Evolutionary conservation across 2,888 invertebrate species (phyloP), one percentile per base, ranked within the genome.

Genomic region (Bombylius discolor): DNA sequence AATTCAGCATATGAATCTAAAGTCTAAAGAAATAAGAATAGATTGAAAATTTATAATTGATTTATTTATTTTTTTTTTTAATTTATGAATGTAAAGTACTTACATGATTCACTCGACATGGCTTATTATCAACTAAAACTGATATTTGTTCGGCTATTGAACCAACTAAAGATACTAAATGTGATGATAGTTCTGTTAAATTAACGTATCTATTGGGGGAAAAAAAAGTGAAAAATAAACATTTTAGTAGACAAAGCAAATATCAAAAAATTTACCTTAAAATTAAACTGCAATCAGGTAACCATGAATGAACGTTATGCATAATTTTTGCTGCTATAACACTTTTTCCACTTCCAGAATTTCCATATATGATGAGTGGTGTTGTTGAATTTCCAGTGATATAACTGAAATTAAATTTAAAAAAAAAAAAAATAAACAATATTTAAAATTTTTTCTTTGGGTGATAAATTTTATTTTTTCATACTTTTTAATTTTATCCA

Each of bases 271-370:
- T 23, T 23, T 23, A 75, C 74, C 75, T 69, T 46, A 75, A 63
- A 44, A 75, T 65, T 32, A 81, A 74, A 39, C 79, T 78, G 5
- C 82, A 76, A 67, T 85, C 84, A 3, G 82, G 81, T 58, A 81
- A 76, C 78, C 81, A 82, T 46, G 78, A 72, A 51, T 81, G 81
- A 56, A 83, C 81, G 51, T 81, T 78, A 51, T 83, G 79, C 51
- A 83, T 83, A 11, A 86, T 82, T 60, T 86, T 79, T 1, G 91
- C 87, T 45, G 89, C 78, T 7, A 90, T 75, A 1, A 87, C 86
- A 5, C 88, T 89, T 73, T 91, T 91, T 1, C 91, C 91, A 70
- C 87, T 85, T 12, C 91, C 91, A n/a, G 83, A 80, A 34, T 84
- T 81, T 0, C 90, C 91, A 59, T 85, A 82, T 56, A 92, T 73